Conservation (phyloP, 1,140 invertebrate genomes). For the Drosophila mauritiana region DNA sequence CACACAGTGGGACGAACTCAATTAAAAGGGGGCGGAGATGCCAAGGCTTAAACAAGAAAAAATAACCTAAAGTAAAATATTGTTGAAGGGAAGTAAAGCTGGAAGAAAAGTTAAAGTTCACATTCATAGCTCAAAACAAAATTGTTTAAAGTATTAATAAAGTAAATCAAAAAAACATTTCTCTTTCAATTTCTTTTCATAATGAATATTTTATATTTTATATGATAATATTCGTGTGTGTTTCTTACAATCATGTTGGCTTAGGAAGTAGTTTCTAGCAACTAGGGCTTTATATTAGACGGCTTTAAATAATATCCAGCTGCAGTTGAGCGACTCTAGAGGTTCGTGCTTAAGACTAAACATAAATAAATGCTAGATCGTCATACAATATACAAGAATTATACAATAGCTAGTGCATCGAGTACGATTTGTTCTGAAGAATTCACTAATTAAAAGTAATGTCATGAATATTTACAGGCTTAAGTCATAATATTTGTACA, state of each 20-base stretch:
- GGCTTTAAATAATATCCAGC: slow-evolving; percentile 47
- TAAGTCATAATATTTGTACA: slow-evolving; percentile 72
- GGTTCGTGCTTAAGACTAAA: slow-evolving; percentile 48
- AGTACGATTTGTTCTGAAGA: slow-evolving; percentile 49
- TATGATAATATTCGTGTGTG: slow-evolving; percentile 66
- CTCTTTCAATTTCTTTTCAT: slow-evolving; percentile 39
- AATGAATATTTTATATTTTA: slow-evolving; percentile 79
- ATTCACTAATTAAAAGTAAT: slow-evolving; percentile 77
- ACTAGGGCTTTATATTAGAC: slow-evolving; percentile 55
- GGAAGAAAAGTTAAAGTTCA: background rate
- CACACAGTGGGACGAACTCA: slow-evolving; percentile 45
- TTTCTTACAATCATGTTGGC: slow-evolving; percentile 34
- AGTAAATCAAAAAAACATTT: slow-evolving; percentile 1
- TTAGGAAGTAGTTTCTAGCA: slow-evolving; percentile 49
- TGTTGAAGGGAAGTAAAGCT: background rate
- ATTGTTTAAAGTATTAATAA: background rate
- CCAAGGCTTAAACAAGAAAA: no score
- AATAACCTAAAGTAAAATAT: background rate
- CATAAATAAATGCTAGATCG: slow-evolving; percentile 67
- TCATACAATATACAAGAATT: slow-evolving; percentile 51
- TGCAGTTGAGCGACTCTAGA: slow-evolving; percentile 45
- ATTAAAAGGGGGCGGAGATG: slow-evolving; percentile 18
- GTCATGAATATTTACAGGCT: slow-evolving; percentile 69
- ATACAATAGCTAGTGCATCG: slow-evolving; percentile 27
- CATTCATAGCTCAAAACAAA: background rate